These are phyloP conservation scores for Brachypteracias leptosomus DNA, from an alignment of 2,113 vertebrate species.

Conservation along the genomic window DNA sequence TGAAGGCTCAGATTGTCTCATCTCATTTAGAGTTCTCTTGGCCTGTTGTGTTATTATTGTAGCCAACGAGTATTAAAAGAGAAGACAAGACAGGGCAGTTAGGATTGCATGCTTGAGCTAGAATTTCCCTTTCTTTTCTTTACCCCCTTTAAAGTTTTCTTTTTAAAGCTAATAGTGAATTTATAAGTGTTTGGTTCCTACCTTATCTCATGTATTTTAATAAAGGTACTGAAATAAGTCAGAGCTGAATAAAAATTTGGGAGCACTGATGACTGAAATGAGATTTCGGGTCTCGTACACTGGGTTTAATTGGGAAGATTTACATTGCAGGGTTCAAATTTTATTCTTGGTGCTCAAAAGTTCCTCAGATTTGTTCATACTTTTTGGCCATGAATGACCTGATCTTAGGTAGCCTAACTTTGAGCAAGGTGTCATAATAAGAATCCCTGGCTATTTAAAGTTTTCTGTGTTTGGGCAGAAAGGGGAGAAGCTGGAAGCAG, in stretches of 20 bases:
- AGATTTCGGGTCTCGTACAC: neutral
- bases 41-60: neutral
- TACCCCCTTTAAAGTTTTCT: neutral
- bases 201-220: neutral
- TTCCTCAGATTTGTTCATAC: neutral
- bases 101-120: neutral
- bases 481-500: neutral
- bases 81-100: neutral
- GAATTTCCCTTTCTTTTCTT: neutral
- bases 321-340: rapidly evolving
- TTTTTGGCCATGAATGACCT: neutral
- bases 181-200: neutral
- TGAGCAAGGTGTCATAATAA: neutral
- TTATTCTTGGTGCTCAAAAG: neutral
- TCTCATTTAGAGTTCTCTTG: neutral
- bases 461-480: neutral
- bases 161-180: neutral
- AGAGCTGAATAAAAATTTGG: neutral
- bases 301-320: neutral
- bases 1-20: neutral
- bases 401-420: neutral
- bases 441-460: neutral
- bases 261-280: neutral
- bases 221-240: neutral
- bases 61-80: neutral